These are phyloP conservation scores for Paedocypris sp. DNA, from an alignment of 2,113 vertebrate species.

Conservation along the genomic window DNA sequence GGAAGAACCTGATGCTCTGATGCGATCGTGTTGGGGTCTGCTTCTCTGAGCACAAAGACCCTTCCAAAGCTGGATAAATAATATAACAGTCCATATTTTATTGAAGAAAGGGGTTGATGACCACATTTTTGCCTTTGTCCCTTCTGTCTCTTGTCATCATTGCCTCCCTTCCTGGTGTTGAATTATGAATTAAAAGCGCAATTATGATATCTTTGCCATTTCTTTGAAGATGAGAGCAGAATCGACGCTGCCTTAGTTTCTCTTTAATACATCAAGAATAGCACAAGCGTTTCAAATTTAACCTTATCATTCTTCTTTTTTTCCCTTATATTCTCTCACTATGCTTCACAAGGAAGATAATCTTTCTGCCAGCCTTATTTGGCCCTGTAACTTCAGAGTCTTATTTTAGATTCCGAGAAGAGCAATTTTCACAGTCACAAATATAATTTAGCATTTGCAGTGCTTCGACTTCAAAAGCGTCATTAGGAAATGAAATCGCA, in stretches of 20 bases:
- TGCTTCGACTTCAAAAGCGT: neutral
- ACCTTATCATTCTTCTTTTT: slow-evolving; percentile 1
- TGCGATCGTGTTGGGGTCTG: too few species aligned
- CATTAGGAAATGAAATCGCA: slow-evolving; percentile 5
- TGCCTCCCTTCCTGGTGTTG: neutral
- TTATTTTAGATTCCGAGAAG: neutral
- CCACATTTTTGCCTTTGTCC: neutral
- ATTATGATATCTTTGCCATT: neutral
- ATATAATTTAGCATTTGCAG: neutral
- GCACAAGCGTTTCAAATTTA: neutral
- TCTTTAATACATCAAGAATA: neutral
- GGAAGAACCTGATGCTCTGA: neutral
- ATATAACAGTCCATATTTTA: slow-evolving; percentile 4
- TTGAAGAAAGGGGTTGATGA: neutral
- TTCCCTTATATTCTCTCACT: neutral
- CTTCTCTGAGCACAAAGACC: slow-evolving; percentile 10
- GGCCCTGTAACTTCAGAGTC: slow-evolving; percentile 4
- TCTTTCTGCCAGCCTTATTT: neutral
- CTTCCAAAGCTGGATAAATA: slow-evolving; percentile 11
- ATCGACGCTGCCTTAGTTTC: slow-evolving; percentile 9
- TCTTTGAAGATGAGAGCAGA: slow-evolving; percentile 14
- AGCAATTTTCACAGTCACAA: slow-evolving; percentile 8
- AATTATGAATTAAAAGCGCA: slow-evolving; percentile 31
- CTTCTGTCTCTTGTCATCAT: neutral
- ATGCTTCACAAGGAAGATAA: neutral